Evolutionary conservation across 2,888 invertebrate species (phyloP).

Genomic region (Caenorhabditis afra): DNA sequence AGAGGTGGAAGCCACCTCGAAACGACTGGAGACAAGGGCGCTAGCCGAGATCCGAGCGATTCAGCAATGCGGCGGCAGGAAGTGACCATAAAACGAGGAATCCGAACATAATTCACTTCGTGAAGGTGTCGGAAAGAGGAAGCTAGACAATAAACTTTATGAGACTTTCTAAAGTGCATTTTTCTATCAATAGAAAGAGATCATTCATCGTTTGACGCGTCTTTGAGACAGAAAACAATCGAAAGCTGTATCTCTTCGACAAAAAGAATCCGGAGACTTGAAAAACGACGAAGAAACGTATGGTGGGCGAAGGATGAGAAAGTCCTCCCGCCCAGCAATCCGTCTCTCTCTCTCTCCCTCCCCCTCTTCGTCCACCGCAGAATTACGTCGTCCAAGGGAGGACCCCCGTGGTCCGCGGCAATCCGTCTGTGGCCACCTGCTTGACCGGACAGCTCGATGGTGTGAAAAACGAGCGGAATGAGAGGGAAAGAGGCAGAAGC

Average conservation of each 20-base stretch:
- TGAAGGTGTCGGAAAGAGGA: constrained; percentile 25
- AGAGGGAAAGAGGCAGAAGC: neutral
- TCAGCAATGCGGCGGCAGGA: constrained; percentile 15
- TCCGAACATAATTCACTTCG: constrained; percentile 9
- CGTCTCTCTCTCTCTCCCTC: no score
- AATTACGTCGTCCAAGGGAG: constrained; percentile 12
- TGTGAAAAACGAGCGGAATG: constrained; percentile 52
- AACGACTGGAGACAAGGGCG: neutral
- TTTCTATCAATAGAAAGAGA: constrained; percentile 2
- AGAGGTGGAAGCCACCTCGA: constrained; percentile 21
- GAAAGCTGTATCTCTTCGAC: neutral
- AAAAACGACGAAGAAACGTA: constrained; percentile 39
- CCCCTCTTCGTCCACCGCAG: neutral
- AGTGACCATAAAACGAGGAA: constrained; percentile 33
- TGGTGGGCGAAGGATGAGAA: constrained; percentile 33
- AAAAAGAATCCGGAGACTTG: neutral
- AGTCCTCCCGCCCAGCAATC: constrained; percentile 9
- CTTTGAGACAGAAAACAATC: constrained; percentile 10
- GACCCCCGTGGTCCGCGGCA: constrained; percentile 40
- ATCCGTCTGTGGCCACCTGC: constrained; percentile 49
- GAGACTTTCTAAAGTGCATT: constrained; percentile 44
- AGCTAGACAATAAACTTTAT: constrained; percentile 52
- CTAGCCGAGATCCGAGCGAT: neutral
- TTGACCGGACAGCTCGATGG: constrained; percentile 27
- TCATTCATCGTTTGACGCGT: constrained; percentile 16